Evolutionary conservation across 2,797 vertebrate genomes (phyloP).

Genomic region (Mastacembelus armatus): DNA sequence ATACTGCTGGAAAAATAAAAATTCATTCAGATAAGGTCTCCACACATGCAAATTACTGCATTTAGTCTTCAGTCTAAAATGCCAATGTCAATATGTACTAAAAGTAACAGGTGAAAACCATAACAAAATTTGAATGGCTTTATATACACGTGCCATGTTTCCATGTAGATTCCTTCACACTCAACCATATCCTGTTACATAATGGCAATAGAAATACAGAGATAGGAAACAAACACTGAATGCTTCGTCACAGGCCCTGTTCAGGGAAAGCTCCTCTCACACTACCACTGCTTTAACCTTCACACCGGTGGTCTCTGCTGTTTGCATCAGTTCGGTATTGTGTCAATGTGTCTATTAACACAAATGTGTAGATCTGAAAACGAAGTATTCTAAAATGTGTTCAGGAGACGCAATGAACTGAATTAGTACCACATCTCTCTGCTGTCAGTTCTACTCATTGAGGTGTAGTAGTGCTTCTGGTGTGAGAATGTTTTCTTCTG

Average conservation of each 20-base stretch:
- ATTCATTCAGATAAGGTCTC: conserved; percentile 40
- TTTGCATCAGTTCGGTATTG: conserved; percentile 46
- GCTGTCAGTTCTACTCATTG: conserved; percentile 47
- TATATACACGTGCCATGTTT: conserved; percentile 68
- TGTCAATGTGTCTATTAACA: conserved; percentile 40
- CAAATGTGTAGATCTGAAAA: conserved; percentile 46
- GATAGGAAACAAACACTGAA: conserved; percentile 43
- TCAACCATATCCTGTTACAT: conserved; percentile 54
- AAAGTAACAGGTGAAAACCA: conserved; percentile 61
- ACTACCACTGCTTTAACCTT: conserved; percentile 8
- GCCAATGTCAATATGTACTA: conserved; percentile 54
- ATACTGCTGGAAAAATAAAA: conserved; percentile 37
- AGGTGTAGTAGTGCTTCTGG: conserved; percentile 40
- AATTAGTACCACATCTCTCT: conserved; percentile 20
- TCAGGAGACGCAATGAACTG: conserved; percentile 27
- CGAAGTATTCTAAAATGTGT: conserved; percentile 52
- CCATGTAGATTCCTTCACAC: conserved; percentile 58
- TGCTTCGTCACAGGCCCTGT: conserved; percentile 59
- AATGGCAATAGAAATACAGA: conserved; percentile 67
- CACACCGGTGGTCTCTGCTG: conserved; percentile 13
- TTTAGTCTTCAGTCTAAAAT: conserved; percentile 55
- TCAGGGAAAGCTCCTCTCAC: conserved; percentile 27
- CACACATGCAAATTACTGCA: conserved; percentile 68
- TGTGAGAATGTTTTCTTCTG: conserved; percentile 44
- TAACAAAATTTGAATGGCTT: conserved; percentile 71